phyloP scores from a whole-genome alignment of 2,797 vertebrate species.

The Sciurus carolinensis region DNA sequence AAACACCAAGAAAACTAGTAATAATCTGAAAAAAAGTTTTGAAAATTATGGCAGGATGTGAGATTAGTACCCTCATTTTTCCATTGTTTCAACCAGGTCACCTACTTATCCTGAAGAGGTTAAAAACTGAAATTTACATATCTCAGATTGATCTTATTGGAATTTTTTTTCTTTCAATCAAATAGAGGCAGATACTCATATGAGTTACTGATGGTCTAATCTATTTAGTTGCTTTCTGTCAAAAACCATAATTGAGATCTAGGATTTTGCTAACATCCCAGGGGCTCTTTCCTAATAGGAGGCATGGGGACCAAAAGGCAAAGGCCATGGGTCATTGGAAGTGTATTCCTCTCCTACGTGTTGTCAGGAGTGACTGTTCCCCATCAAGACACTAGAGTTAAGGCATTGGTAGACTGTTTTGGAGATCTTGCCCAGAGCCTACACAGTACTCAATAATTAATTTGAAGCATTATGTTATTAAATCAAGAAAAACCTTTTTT shows the following conservation, averaged over 20 bases:
- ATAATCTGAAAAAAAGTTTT: no score
- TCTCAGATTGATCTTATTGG: not conserved
- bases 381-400: no score
- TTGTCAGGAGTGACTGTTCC: not conserved
- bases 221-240: not conserved
- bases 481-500: not conserved
- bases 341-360: not conserved
- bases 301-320: no score
- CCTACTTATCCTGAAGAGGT: not conserved
- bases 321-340: no score
- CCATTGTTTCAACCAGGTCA: no score
- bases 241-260: not conserved
- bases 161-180: not conserved
- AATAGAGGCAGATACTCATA: not conserved
- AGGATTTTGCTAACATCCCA: not conserved
- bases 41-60: no score
- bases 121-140: not conserved
- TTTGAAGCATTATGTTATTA: not conserved
- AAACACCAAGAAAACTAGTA: no score
- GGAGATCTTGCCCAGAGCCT: not conserved
- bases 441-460: not conserved
- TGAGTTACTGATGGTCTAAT: not conserved
- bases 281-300: no score
- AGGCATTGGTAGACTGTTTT: not conserved
- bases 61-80: not conserved